A percentile compares a stretch with the other conserved stretches of the same genome.
These are phyloP conservation scores for Danio tinwini DNA, from an alignment of 2,797 vertebrate species.

Conservation along the genomic window DNA sequence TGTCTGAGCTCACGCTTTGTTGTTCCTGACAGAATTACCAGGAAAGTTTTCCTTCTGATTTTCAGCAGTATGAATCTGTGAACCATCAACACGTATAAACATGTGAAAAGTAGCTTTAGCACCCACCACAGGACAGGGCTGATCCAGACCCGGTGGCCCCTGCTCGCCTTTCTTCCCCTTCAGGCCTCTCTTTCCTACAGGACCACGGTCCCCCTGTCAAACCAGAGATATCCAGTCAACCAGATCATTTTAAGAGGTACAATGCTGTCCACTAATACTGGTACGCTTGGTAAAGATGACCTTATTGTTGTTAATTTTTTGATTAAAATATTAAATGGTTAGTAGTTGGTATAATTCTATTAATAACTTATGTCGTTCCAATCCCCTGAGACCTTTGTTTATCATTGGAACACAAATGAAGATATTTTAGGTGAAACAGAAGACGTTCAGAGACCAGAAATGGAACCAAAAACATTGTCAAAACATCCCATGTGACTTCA, in stretches of 20 bases:
- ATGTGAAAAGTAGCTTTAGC: slow-evolving; percentile 9
- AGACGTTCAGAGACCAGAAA: too few species aligned
- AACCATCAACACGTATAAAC: slow-evolving; percentile 32
- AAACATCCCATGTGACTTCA: too few species aligned
- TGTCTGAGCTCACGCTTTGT: slow-evolving; percentile 2
- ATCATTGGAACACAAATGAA: too few species aligned
- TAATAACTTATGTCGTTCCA: too few species aligned
- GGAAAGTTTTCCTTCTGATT: slow-evolving; percentile 16
- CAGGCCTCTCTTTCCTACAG: slow-evolving; percentile 82
- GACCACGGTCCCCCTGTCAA: slow-evolving; percentile 82
- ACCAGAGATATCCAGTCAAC: neutral
- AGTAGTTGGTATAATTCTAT: too few species aligned
- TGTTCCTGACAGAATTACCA: slow-evolving; percentile 22
- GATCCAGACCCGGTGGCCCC: slow-evolving; percentile 84
- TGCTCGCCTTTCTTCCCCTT: slow-evolving; percentile 88
- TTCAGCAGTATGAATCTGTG: slow-evolving; percentile 31
- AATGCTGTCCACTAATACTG: too few species aligned
- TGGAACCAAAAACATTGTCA: too few species aligned
- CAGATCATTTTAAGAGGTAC: neutral
- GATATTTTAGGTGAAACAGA: too few species aligned
- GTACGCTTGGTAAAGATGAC: too few species aligned
- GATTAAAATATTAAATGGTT: too few species aligned
- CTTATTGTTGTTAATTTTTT: too few species aligned
- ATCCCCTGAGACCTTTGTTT: too few species aligned
- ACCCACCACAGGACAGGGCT: slow-evolving; percentile 87